These are phyloP conservation scores for Phorcus lineatus DNA, from an alignment of 2,888 invertebrate species.

Conservation along the genomic window DNA sequence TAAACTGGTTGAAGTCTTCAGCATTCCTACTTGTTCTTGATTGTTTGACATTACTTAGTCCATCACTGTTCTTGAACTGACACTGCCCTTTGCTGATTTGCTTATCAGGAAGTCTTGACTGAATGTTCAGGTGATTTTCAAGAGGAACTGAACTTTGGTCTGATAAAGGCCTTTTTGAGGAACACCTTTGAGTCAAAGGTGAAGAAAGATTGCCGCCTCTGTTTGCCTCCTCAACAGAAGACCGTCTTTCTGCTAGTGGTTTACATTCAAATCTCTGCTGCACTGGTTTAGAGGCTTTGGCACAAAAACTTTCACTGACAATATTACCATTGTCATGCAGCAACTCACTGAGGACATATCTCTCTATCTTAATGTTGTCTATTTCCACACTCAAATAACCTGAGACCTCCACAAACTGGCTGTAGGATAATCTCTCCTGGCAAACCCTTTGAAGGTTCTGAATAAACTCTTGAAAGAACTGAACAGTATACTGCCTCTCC, in stretches of 20 bases:
- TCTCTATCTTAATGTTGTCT: conserved; percentile 14
- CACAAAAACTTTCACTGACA: conserved; percentile 1
- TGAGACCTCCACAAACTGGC: not conserved
- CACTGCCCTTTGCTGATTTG: too few relatives aligned
- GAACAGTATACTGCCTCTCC: conserved; percentile 1
- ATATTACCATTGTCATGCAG: conserved; percentile 8
- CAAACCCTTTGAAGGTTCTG: not conserved
- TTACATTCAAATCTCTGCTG: not conserved
- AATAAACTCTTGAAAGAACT: not conserved
- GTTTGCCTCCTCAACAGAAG: too few relatives aligned
- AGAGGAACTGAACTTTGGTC: too few relatives aligned
- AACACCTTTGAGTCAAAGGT: too few relatives aligned
- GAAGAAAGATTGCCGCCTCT: too few relatives aligned
- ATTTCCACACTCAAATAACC: conserved; percentile 19
- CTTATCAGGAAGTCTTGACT: not conserved
- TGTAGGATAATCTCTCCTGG: not conserved
- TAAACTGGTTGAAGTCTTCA: too few relatives aligned
- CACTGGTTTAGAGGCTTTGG: not conserved
- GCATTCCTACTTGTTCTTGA: too few relatives aligned
- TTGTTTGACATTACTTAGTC: too few relatives aligned
- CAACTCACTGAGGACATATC: conserved; percentile 20
- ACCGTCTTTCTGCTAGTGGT: not conserved
- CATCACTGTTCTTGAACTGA: too few relatives aligned
- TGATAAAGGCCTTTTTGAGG: too few relatives aligned
- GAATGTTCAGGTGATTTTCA: not conserved